Percentiles rank a stretch among this genome's conserved stretches.
phyloP scores from a whole-genome alignment of 2,113 vertebrate genomes.

The Motacilla alba region DNA sequence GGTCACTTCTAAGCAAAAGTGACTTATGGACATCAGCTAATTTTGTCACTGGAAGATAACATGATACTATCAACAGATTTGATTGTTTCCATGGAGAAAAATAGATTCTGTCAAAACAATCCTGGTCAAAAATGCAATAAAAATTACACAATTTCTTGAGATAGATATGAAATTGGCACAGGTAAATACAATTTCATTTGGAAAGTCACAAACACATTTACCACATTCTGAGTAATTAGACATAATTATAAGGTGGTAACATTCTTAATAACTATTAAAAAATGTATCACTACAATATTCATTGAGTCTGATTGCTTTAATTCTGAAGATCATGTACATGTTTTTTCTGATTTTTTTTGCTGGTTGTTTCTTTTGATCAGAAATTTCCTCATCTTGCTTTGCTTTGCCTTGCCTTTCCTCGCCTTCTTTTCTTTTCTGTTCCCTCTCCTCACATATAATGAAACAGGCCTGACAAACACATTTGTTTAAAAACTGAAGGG shows the following conservation, averaged over 20 bases:
- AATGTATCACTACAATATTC: not conserved
- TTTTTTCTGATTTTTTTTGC: not conserved
- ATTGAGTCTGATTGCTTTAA: not conserved
- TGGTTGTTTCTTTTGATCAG: not conserved
- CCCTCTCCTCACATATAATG: accelerated
- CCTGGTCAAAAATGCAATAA: not conserved
- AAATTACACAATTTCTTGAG: slow-evolving; percentile 18
- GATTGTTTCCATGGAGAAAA: not conserved
- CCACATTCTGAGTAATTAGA: not conserved
- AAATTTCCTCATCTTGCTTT: not conserved
- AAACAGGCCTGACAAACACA: not conserved
- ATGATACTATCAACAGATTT: not conserved
- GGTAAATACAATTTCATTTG: slow-evolving; percentile 10
- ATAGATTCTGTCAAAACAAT: not conserved
- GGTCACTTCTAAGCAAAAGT: not conserved
- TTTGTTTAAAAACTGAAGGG: not conserved
- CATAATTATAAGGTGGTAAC: not conserved
- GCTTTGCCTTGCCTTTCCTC: not conserved
- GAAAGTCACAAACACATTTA: not conserved
- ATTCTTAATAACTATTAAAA: not conserved
- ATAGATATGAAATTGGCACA: not conserved
- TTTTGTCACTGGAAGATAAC: not conserved
- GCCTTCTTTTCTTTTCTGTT: not conserved
- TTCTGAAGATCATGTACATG: not conserved
- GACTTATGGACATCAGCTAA: not conserved